Evolutionary conservation across 2,888 invertebrate species (phyloP), one percentile per base, ranked within the genome.

Genomic region (Melipona bicolor): DNA sequence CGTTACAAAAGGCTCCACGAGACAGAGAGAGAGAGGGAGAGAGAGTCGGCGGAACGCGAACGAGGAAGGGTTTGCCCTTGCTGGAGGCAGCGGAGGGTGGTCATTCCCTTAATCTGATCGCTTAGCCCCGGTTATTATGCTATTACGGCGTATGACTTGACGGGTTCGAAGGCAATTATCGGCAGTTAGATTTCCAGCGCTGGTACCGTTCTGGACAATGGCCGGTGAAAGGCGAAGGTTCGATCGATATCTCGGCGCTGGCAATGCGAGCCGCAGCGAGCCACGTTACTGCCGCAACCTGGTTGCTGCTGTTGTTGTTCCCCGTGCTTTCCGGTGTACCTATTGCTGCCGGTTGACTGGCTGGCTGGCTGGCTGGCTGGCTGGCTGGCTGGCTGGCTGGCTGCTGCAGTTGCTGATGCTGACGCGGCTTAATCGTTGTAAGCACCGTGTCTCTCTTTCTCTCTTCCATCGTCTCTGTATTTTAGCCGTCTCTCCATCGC

Each of bases 121-220:
- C 87, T 91, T 86, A 84, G 91, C 86, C 83, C 83, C 87, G 87
- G 88, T 91, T 92, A 92, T 92, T 92, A 91, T 91, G 91, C 91
- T 88, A 92, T 93, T 92, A 91, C 92, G 88, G 87, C 84, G 90
- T 90, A 91, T 90, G 91, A 91, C 91, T 92, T 91, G 90, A 91
- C 92, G 91, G 88, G 88, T 90, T 93, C 89, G 90, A 86, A 90
- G 91, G 91, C 92, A 93, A 93, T 93, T 92, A 93, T 93, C 92
- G 90, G 90, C 89, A 89, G 92, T 92, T 89, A 89, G 90, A 92
- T 93, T 92, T 92, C 88, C 88, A 89, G 84, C 81, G 85, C 87
- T 84, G 84, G 87, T 84, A 86, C 81, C 73, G 67, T 75, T 74
- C 78, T 90, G 92, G 92, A 93, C 93, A 93, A 93, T 92, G 93